A percentile compares a stretch with the other conserved stretches of the same genome.
Evolutionary conservation across 2,113 vertebrate species (phyloP).

Genomic region (Hiodon alosoides): DNA sequence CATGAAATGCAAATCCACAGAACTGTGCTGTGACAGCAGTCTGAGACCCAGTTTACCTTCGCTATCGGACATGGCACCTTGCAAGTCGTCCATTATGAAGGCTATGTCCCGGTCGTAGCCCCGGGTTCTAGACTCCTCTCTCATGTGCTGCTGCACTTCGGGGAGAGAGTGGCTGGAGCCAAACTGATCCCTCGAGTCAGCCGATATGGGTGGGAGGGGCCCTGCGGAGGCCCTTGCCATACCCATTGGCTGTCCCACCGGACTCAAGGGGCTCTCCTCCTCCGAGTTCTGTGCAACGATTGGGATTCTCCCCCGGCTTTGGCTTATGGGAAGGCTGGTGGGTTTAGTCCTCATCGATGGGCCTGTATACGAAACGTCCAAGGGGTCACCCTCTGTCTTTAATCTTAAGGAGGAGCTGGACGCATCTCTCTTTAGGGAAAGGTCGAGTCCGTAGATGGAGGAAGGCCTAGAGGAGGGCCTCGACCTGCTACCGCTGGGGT

Average conservation of each 20-base stretch:
- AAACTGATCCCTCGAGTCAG: constrained; percentile 95
- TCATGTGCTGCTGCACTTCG: constrained; percentile 98
- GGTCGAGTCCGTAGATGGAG: constrained; percentile 92
- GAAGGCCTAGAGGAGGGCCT: constrained; percentile 91
- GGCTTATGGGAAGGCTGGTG: constrained; percentile 94
- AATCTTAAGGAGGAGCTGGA: constrained; percentile 90
- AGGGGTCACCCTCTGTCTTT: constrained; percentile 82
- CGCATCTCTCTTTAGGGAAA: constrained; percentile 90
- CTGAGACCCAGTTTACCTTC: constrained; percentile 92
- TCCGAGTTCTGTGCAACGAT: constrained; percentile 98
- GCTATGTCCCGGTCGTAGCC: constrained; percentile 96
- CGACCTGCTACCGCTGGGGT: constrained; percentile 83
- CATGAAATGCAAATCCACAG: constrained; percentile 72
- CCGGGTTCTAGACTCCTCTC: constrained; percentile 89
- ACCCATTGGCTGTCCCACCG: constrained; percentile 97
- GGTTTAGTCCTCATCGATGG: constrained; percentile 84
- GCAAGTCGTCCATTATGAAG: constrained; percentile 98
- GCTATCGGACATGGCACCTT: constrained; percentile 99
- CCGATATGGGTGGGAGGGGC: constrained; percentile 94
- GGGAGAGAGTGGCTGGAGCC: constrained; percentile 97
- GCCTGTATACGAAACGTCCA: constrained; percentile 82
- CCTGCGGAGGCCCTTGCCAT: constrained; percentile 97
- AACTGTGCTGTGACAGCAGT: constrained; percentile 66
- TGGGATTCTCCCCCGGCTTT: constrained; percentile 92
- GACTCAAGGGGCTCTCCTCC: constrained; percentile 95